Conservation (phyloP, 2,888 invertebrate genomes). For the Eupithecia centaureata region DNA sequence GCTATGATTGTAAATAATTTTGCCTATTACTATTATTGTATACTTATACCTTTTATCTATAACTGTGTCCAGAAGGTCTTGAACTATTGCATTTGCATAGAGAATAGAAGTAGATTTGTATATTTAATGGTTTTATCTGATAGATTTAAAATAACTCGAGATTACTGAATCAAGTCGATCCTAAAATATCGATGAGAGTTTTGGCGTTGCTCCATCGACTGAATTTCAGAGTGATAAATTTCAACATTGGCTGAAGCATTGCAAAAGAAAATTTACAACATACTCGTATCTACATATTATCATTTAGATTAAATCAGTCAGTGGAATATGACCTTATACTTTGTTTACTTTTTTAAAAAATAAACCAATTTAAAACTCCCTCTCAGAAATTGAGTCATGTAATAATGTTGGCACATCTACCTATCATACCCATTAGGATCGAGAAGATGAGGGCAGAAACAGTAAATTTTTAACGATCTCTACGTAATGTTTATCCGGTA, state of each 20-base stretch:
- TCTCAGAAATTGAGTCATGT: neutral
- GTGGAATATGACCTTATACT: neutral
- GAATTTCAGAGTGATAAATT: constrained; percentile 18
- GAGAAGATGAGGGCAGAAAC: constrained; percentile 1
- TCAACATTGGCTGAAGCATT: neutral
- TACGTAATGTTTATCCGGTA: constrained; percentile 34
- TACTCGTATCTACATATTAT: neutral
- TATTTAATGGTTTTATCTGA: constrained; percentile 29
- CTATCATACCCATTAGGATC: neutral
- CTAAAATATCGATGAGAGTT: constrained; percentile 53
- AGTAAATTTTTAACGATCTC: constrained; percentile 20
- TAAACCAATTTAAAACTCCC: neutral
- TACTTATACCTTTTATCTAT: too few relatives aligned
- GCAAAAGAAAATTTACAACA: neutral
- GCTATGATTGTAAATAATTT: too few relatives aligned
- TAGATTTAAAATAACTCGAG: constrained; percentile 43
- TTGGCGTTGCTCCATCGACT: constrained; percentile 56
- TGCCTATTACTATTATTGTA: too few relatives aligned
- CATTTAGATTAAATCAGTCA: neutral
- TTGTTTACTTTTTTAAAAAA: neutral
- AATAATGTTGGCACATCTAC: neutral
- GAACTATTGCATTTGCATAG: too few relatives aligned
- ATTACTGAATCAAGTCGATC: constrained; percentile 52
- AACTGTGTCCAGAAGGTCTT: too few relatives aligned
- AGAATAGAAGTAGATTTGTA: too few relatives aligned